phyloP scores from a whole-genome alignment of 2,113 vertebrate species.

The Rhinolophus ferrumequinum region DNA sequence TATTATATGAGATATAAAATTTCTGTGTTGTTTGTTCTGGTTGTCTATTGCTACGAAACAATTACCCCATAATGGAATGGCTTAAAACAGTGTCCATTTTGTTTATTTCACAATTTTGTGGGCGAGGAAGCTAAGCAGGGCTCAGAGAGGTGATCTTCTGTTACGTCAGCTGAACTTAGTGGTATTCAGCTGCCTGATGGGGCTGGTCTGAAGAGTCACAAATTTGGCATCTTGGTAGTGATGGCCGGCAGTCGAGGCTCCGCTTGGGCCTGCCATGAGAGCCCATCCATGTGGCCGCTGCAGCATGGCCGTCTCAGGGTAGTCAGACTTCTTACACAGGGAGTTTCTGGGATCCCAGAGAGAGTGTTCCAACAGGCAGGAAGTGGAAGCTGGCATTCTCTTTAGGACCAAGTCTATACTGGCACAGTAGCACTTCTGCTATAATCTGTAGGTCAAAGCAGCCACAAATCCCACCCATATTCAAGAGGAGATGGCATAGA shows the following conservation, averaged over 20 bases:
- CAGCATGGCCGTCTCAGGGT: neutral
- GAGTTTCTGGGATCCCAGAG: neutral
- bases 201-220: neutral
- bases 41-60: neutral
- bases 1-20: neutral
- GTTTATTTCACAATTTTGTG: neutral
- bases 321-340: neutral
- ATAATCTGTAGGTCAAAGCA: neutral
- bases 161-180: neutral
- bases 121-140: neutral
- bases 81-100: neutral
- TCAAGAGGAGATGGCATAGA: neutral
- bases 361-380: neutral
- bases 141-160: neutral
- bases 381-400: neutral
- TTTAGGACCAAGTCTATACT: neutral
- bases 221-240: neutral
- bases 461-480: neutral
- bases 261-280: neutral
- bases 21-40: slow-evolving; percentile 21
- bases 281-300: neutral
- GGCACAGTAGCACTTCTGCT: neutral
- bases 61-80: neutral
- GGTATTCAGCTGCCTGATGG: neutral
- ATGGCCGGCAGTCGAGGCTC: neutral